These are phyloP conservation scores for Cathartes aura DNA, from an alignment of 2,113 vertebrate genomes.

Conservation along the genomic window DNA sequence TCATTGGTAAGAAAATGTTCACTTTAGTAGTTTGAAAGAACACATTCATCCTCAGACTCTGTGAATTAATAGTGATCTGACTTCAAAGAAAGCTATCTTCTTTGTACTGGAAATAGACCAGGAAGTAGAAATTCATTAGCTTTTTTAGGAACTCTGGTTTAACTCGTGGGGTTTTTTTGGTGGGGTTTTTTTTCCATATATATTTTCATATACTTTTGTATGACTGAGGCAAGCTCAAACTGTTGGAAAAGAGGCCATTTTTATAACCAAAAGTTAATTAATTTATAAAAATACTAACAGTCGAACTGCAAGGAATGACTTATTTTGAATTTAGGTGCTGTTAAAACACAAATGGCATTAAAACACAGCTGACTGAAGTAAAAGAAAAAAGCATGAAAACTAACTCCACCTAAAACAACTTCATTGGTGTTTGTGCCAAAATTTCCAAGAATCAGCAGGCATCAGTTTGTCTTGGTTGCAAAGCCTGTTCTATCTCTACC, in stretches of 20 bases:
- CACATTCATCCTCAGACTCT: neutral
- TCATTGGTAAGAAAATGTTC: slow-evolving; percentile 88
- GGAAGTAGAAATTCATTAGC: neutral
- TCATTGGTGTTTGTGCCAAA: neutral
- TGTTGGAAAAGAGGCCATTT: neutral
- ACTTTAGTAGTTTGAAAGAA: neutral
- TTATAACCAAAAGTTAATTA: neutral
- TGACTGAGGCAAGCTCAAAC: neutral
- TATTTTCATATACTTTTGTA: neutral
- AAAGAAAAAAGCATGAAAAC: neutral
- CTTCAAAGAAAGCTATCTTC: neutral
- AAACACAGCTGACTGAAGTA: neutral
- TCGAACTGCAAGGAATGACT: neutral
- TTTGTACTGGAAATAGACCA: neutral
- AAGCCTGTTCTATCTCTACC: neutral
- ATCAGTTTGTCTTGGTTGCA: neutral
- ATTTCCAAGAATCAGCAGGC: neutral
- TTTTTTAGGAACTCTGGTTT: neutral
- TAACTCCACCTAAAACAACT: neutral
- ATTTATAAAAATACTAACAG: neutral
- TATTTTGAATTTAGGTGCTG: neutral
- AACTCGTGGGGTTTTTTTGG: neutral
- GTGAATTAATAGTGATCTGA: neutral
- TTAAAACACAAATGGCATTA: neutral
- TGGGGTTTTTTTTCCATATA: neutral